phyloP scores from a whole-genome alignment of 2,797 vertebrate genomes.

The Hippocampus kuda region DNA sequence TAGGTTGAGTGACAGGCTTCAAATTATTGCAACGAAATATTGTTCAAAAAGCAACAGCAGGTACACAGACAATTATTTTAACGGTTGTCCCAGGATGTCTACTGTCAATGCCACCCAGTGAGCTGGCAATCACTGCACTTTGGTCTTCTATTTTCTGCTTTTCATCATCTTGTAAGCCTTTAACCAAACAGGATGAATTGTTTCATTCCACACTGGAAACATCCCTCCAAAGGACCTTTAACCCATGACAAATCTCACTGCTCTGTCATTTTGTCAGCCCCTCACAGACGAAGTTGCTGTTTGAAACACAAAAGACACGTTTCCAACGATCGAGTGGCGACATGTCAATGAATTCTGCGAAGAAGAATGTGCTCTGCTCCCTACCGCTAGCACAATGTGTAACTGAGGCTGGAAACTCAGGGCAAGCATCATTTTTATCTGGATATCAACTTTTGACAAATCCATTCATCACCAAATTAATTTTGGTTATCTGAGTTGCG shows the following conservation, averaged over 20 bases:
- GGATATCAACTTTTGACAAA: too few species aligned
- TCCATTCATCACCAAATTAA: too few species aligned
- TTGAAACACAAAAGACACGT: background rate
- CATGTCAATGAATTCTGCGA: background rate
- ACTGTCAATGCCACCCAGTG: conserved; percentile 15
- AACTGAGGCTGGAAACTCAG: too few species aligned
- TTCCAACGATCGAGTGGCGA: background rate
- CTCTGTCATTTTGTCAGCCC: background rate
- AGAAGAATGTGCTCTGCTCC: background rate
- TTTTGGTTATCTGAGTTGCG: too few species aligned
- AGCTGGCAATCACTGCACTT: background rate
- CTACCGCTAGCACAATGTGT: too few species aligned
- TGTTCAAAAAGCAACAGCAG: conserved; percentile 21
- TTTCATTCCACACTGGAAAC: conserved; percentile 19
- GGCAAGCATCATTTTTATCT: too few species aligned
- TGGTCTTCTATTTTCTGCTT: conserved; percentile 18
- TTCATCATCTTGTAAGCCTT: conserved; percentile 22
- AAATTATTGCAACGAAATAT: conserved; percentile 30
- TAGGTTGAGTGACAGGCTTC: conserved; percentile 30
- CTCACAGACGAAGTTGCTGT: background rate
- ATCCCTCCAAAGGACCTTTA: conserved; percentile 15
- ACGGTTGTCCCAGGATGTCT: conserved; percentile 5
- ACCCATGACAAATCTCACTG: conserved; percentile 29
- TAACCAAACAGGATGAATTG: conserved; percentile 27
- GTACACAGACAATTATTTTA: background rate